Conservation (phyloP, 2,113 vertebrate genomes). For the Labeo catla region DNA sequence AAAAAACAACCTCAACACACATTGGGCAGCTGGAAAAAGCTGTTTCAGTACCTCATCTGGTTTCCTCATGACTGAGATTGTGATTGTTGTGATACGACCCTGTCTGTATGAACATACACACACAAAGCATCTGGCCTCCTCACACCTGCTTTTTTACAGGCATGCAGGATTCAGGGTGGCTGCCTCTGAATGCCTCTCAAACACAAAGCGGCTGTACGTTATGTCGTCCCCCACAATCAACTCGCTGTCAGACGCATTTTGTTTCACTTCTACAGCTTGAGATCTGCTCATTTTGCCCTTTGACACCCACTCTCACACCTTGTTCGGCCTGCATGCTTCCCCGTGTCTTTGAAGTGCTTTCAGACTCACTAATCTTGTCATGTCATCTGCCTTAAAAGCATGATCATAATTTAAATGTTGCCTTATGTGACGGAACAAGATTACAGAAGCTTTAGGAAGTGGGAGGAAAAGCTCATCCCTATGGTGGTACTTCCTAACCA, state of each 20-base stretch:
- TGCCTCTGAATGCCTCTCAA: slow-evolving; percentile 55
- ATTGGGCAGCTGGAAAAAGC: slow-evolving; percentile 28
- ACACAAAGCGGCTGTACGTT: slow-evolving; percentile 49
- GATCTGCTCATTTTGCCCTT: not conserved
- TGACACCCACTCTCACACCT: slow-evolving; percentile 34
- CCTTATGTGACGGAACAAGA: not conserved
- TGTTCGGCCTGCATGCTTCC: not conserved
- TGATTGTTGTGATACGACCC: slow-evolving; percentile 49
- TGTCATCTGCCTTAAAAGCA: slow-evolving; percentile 27
- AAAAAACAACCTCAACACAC: slow-evolving; percentile 47
- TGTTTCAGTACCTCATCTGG: slow-evolving; percentile 21
- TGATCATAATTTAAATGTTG: slow-evolving; percentile 33
- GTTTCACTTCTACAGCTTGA: not conserved
- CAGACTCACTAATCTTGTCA: slow-evolving; percentile 30
- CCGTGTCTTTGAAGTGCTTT: slow-evolving; percentile 48
- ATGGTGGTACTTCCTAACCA: slow-evolving; percentile 49
- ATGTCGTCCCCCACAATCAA: not conserved
- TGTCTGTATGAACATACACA: slow-evolving; percentile 26
- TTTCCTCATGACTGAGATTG: slow-evolving; percentile 40
- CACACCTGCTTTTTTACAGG: slow-evolving; percentile 53
- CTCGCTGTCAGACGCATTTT: slow-evolving; percentile 28
- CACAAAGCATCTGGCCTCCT: slow-evolving; percentile 2
- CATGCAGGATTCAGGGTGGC: slow-evolving; percentile 59
- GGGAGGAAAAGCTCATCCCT: slow-evolving; percentile 20
- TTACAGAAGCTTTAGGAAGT: slow-evolving; percentile 4